A percentile compares a stretch with the other conserved stretches of the same genome.
Conservation (phyloP, 1,140 invertebrate species). For the Bombus balteatus region DNA sequence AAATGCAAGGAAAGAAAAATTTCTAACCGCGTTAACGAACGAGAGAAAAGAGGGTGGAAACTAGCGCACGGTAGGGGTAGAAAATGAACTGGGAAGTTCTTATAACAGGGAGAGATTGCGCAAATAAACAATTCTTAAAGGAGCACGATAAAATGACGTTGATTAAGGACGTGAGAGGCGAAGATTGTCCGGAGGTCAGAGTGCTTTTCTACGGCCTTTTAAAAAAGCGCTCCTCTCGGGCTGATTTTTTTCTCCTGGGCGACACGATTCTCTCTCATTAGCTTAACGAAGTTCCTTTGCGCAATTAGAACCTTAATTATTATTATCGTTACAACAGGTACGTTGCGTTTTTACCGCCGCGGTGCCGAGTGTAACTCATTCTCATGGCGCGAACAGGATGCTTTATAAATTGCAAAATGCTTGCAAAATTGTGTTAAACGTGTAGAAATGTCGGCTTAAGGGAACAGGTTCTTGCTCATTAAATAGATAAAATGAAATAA, state of each 20-base stretch:
- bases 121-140: constrained; percentile 8
- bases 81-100: constrained; percentile 24
- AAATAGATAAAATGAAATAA: background rate
- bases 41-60: no score
- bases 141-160: constrained; percentile 23
- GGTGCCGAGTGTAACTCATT: constrained; percentile 12
- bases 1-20: background rate
- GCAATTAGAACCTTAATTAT: constrained; percentile 49
- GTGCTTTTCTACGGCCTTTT: background rate
- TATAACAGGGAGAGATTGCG: background rate
- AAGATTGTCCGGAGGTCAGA: background rate
- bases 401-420: background rate
- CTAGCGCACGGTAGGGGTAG: background rate
- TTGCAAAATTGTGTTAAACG: background rate
- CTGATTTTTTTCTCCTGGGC: constrained; percentile 3
- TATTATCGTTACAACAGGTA: constrained; percentile 25
- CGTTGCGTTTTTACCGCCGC: background rate
- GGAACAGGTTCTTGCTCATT: background rate
- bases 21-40: constrained; percentile 8
- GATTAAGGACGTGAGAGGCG: constrained; percentile 26
- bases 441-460: background rate
- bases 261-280: constrained; percentile 35
- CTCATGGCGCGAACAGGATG: background rate
- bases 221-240: background rate
- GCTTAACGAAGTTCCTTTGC: constrained; percentile 45